These are phyloP conservation scores for Alethe castanea DNA, from an alignment of 2,113 vertebrate genomes.

Conservation along the genomic window DNA sequence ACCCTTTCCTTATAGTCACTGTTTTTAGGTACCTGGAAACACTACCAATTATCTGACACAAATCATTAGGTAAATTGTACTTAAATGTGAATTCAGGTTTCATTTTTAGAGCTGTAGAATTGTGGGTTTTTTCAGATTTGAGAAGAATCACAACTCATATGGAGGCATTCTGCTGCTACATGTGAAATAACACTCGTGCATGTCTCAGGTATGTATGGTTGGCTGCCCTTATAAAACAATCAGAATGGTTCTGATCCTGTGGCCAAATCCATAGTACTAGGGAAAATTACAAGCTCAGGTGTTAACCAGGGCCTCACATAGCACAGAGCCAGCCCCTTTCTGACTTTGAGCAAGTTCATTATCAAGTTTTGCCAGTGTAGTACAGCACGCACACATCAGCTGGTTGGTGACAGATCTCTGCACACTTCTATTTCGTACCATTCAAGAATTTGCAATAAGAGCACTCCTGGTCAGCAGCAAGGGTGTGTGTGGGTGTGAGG, in stretches of 20 bases:
- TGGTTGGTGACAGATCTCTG: neutral
- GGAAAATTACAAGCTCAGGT: neutral
- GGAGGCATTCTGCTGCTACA: neutral
- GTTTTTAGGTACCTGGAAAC: neutral
- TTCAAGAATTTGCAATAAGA: neutral
- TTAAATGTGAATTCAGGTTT: neutral
- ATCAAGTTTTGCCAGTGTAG: rapidly evolving
- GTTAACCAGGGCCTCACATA: neutral
- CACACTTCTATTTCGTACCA: neutral
- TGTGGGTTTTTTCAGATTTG: neutral
- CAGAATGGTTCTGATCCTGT: neutral
- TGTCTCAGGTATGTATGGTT: neutral
- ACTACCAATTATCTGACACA: neutral
- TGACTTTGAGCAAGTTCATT: neutral
- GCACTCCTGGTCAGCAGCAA: neutral
- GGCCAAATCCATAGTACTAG: neutral
- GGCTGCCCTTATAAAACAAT: neutral
- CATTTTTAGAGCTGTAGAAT: neutral
- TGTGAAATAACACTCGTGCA: neutral
- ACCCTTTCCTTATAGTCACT: neutral
- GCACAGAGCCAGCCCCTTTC: neutral
- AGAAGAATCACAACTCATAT: neutral
- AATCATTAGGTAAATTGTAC: neutral
- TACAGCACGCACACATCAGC: neutral
- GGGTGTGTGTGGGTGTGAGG: neutral